Evolutionary conservation across 2,797 vertebrate species (phyloP), one percentile per base, ranked within the genome.

Genomic region (Microctenopoma stevenorrisi): DNA sequence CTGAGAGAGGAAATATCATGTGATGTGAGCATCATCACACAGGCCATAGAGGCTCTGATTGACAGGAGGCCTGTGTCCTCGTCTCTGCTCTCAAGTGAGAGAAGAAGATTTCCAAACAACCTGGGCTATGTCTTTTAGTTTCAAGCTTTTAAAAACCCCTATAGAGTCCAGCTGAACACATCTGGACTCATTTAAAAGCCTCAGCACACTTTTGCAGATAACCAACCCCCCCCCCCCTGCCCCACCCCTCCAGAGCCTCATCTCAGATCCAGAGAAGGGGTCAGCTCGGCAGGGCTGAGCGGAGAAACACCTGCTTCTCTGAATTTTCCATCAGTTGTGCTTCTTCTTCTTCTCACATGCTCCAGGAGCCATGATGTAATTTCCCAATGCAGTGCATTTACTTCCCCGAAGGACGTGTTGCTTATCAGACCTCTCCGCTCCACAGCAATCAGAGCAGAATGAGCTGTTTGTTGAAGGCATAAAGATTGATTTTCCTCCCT

Each of bases 141-240:
- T 5, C 4, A 2, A 48, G 46, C 25, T 46, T 46, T 18, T 3
- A 5, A 22, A 49, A 13, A n/a, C 55, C n/a, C 16, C 48, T 25
- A 15, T 26, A 14, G 43, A 7, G 26, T 67, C 46, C 69, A 73
- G 71, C 76, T 62, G 77, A 6, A 61, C 25, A 76, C 78, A 79
- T 79, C 73, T 85, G 85, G 74, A 15, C 35, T 44, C 2, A 28
- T 59, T 74, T 65, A 25, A 72, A 50, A 51, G 62, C 28, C 50
- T 7, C 33, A n/a, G 53, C 57, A 26, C 57, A 53, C 18, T 72
- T 55, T 58, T 47, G 40, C 70, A 70, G 56, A 61, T 64, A 69
- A 18, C 18, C 18, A 18, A 18, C 18, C 18, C 18, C 18, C 18
- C 18, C 18, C 18, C 18, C 18, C 18, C 18, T 18, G 18, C 25